These are phyloP conservation scores for Eulacestoma nigropectus DNA, from an alignment of 2,113 vertebrate species.

Conservation along the genomic window DNA sequence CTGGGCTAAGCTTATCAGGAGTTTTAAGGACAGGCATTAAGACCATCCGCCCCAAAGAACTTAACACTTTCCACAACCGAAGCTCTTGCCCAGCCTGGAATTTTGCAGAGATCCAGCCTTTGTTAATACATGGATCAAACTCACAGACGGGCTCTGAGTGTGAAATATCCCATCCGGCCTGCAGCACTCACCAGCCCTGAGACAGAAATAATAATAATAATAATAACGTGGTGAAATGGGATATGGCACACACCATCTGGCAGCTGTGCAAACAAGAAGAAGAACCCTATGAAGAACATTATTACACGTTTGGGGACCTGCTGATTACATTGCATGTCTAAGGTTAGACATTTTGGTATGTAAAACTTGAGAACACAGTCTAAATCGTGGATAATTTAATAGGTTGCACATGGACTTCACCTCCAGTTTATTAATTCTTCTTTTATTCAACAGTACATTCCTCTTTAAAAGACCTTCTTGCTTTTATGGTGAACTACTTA, in stretches of 20 bases:
- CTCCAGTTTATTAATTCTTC: conserved; percentile 39
- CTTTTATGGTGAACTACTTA: conserved; percentile 8
- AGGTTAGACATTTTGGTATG: conserved; percentile 52
- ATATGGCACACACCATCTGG: conserved; percentile 63
- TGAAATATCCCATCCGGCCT: conserved; percentile 47
- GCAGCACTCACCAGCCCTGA: conserved; percentile 55
- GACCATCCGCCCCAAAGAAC: neutral
- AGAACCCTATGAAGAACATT: conserved; percentile 55
- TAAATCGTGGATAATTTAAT: conserved; percentile 49
- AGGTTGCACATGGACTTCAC: conserved; percentile 47
- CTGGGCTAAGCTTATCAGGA: neutral
- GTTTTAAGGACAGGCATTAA: neutral
- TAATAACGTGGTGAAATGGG: conserved; percentile 61
- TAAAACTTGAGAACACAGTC: conserved; percentile 50
- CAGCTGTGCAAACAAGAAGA: conserved; percentile 77
- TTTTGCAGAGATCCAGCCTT: neutral
- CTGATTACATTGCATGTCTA: conserved; percentile 62
- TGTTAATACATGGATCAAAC: conserved; percentile 15
- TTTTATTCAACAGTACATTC: conserved; percentile 10
- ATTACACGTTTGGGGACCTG: conserved; percentile 62
- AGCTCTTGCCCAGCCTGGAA: neutral
- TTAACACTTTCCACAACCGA: neutral
- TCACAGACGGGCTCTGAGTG: conserved; percentile 13
- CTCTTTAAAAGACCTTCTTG: neutral
- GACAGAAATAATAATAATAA: conserved; percentile 61